phyloP scores from a whole-genome alignment of 1,140 invertebrate species.

The Lasaia peninsularis region DNA sequence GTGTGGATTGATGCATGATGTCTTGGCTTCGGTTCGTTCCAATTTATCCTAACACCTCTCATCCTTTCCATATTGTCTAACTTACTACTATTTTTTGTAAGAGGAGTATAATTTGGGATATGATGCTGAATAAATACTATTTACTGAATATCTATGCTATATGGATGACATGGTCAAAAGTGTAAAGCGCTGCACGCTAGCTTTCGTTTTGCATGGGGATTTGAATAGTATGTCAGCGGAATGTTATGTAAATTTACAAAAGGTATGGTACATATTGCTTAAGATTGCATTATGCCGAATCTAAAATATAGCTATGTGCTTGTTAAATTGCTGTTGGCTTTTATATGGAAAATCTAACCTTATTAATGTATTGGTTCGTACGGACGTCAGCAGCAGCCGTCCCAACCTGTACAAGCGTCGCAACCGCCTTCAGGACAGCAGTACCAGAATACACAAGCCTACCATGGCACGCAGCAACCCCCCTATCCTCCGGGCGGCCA shows the following conservation, averaged over 20 bases:
- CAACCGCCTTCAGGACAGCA: conserved; percentile 74
- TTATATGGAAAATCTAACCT: conserved; percentile 76
- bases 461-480: conserved; percentile 75
- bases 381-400: conserved; percentile 77
- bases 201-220: conserved; percentile 75
- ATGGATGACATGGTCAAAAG: conserved; percentile 62
- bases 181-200: conserved; percentile 69
- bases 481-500: conserved; percentile 65
- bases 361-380: conserved; percentile 78
- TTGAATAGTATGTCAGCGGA: conserved; percentile 67
- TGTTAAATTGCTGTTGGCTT: conserved; percentile 68
- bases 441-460: conserved; percentile 73
- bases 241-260: conserved; percentile 54
- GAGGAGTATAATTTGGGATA: conserved; percentile 13
- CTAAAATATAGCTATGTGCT: conserved; percentile 49
- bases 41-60: conserved; percentile 19
- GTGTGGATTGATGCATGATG: conserved; percentile 71
- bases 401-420: conserved; percentile 79
- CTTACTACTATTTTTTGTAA: conserved; percentile 19
- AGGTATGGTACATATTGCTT: conserved; percentile 71
- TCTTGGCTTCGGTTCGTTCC: conserved; percentile 67
- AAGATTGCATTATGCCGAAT: conserved; percentile 55
- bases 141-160: conserved; percentile 52
- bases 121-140: conserved; percentile 45
- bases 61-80: conserved; percentile 18